Conservation (phyloP, 1,140 invertebrate species). For the Tetragnatha versicolor region DNA sequence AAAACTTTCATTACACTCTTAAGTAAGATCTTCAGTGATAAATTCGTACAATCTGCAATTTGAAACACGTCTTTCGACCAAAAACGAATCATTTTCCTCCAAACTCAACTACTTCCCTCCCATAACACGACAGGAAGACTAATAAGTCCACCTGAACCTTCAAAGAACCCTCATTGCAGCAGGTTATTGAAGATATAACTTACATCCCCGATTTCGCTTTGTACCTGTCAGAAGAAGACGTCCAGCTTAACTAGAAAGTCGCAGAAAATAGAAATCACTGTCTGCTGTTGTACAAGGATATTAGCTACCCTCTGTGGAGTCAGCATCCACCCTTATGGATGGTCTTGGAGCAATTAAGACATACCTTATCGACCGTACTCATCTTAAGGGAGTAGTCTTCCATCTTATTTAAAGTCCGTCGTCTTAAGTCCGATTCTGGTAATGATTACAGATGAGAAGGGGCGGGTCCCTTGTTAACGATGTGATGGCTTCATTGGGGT, state of each 20-base stretch:
- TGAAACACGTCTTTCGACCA: no score
- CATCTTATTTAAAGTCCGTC: slow-evolving; percentile 2
- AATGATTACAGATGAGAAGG: slow-evolving; percentile 8
- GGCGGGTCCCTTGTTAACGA: slow-evolving; percentile 17
- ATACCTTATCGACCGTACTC: background rate
- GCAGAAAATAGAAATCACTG: background rate
- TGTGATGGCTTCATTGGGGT: slow-evolving; percentile 26
- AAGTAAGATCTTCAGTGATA: no score
- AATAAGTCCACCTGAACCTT: no score
- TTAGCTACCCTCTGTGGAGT: background rate
- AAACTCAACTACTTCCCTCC: no score
- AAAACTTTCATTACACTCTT: no score
- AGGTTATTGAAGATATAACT: no score
- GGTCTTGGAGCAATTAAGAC: background rate
- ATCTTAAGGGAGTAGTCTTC: slow-evolving; percentile 5
- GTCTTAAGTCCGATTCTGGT: background rate
- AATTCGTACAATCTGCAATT: no score
- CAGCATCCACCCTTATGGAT: background rate
- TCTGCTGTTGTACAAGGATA: background rate
- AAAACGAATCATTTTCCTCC: no score
- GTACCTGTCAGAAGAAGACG: background rate
- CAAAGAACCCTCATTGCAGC: no score
- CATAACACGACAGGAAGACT: no score
- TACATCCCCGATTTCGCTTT: background rate
- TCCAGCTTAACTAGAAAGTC: background rate